Evolutionary conservation across 2,888 invertebrate genomes (phyloP).

Genomic region (Suillia variegata): DNA sequence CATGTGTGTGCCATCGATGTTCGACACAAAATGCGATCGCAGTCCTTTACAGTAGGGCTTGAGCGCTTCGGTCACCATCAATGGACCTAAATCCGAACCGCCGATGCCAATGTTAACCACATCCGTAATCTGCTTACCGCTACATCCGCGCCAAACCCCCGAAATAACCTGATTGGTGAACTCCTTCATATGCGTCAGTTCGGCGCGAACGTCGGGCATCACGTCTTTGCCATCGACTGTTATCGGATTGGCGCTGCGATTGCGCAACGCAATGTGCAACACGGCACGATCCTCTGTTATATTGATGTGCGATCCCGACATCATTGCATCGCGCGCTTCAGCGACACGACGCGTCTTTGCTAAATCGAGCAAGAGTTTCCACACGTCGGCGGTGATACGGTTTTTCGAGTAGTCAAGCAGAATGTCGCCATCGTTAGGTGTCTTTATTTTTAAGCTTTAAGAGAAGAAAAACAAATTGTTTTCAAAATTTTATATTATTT

Average conservation of each 20-base stretch:
- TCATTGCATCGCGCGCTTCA: constrained; percentile 90
- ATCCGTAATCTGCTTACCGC: constrained; percentile 93
- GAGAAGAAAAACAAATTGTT: constrained; percentile 22
- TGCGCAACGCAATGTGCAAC: constrained; percentile 91
- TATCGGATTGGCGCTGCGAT: constrained; percentile 72
- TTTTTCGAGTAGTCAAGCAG: constrained; percentile 98
- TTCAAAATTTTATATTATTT: no score
- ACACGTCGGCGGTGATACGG: constrained; percentile 78
- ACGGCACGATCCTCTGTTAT: constrained; percentile 97
- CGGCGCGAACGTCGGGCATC: constrained; percentile 89
- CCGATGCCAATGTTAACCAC: constrained; percentile 99
- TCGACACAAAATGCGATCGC: constrained; percentile 93
- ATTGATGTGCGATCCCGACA: constrained; percentile 91
- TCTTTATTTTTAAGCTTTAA: constrained; percentile 72
- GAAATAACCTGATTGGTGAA: constrained; percentile 81
- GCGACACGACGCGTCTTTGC: constrained; percentile 83
- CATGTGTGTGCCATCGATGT: constrained; percentile 98
- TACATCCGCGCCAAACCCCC: constrained; percentile 78
- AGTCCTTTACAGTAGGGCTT: constrained; percentile 89
- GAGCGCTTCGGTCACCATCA: constrained; percentile 98
- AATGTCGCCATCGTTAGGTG: constrained; percentile 87
- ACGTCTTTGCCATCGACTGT: constrained; percentile 87
- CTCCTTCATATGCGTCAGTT: constrained; percentile 91
- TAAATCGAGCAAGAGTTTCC: constrained; percentile 78
- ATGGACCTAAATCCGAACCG: constrained; percentile 97